Conservation (phyloP, 2,888 invertebrate species). For the Dasysyrphus albostriatus region DNA sequence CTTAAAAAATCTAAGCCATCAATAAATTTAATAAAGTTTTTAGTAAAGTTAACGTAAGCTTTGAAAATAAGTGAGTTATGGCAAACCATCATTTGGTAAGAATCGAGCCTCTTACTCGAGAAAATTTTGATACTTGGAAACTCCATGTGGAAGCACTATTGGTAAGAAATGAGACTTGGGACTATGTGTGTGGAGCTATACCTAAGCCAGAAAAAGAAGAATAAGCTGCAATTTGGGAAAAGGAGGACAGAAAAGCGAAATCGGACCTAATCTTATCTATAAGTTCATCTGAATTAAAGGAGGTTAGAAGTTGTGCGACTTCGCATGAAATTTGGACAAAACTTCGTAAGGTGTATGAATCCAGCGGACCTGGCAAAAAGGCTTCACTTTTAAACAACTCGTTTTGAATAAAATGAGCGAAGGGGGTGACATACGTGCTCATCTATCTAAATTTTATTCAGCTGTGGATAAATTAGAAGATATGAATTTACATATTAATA, state of each 20-base stretch:
- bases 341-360: slow-evolving; percentile 22
- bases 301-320: slow-evolving; percentile 27
- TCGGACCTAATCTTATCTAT: slow-evolving; percentile 44
- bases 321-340: slow-evolving; percentile 24
- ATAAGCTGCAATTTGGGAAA: background rate
- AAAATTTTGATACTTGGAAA: slow-evolving; percentile 18
- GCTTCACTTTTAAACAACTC: slow-evolving; percentile 27
- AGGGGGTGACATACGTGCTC: slow-evolving; percentile 24
- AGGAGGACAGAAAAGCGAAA: slow-evolving; percentile 28
- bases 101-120: slow-evolving; percentile 10
- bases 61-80: background rate
- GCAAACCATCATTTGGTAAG: slow-evolving; percentile 18
- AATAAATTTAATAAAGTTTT: background rate
- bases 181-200: slow-evolving; percentile 6
- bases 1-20: too few relatives aligned
- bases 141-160: slow-evolving; percentile 17
- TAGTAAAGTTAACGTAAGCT: background rate
- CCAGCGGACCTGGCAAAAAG: slow-evolving; percentile 22
- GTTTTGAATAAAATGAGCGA: slow-evolving; percentile 31
- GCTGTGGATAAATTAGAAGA: slow-evolving; percentile 34
- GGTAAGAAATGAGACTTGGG: slow-evolving; percentile 10
- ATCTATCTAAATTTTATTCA: slow-evolving; percentile 21
- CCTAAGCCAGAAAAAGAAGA: background rate
- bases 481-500: slow-evolving; percentile 51
- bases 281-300: slow-evolving; percentile 30